Evolutionary conservation across 2,888 invertebrate species (phyloP), one percentile per base, ranked within the genome.

Genomic region (Yponomeuta sedellus): DNA sequence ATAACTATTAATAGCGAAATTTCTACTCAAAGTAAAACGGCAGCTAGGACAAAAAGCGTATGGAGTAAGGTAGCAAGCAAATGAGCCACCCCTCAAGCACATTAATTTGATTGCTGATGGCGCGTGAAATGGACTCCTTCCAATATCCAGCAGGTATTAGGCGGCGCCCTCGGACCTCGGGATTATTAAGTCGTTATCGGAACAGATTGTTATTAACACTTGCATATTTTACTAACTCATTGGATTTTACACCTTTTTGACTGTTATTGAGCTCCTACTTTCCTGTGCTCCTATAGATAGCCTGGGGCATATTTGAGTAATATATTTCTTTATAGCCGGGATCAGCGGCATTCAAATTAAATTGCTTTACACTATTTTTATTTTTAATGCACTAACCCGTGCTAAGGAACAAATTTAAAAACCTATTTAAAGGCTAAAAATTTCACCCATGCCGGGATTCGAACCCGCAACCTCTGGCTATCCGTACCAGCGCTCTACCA

Each of bases 51-150:
- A 25, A 6, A 44, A 10, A 44, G 44, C 44, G 44, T 44, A 12
- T 44, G 44, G 44, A 52, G 16, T 52, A 12, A 52, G 44, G 44
- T 19, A 40, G 44, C 40, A 12, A 19, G 19, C 2, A 61, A 61
- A 61, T 61, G 61, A 61, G 40, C 28, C 44, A 16, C 12, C 25
- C 28, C 19, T 10, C 16, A 34, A 25, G 64, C 22, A 52, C 64
- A 52, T 64, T 64, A 64, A 64, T 64, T 64, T 44, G 64, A 16
- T 44, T 52, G 20, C 64, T 20, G 64, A 52, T 56, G 52, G 56
- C 22, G 64, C 64, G 64, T 64, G 64, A 64, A 64, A 64, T 64
- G 19, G 64, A 64, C 40, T 64, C 52, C 34, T 44, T 44, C 56
- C 64, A 62, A 62, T 62, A 62, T 62, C 19, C 59, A 22, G 44